These are phyloP conservation scores for Drosophila suboccidentalis DNA, from an alignment of 2,888 invertebrate species.

Conservation along the genomic window DNA sequence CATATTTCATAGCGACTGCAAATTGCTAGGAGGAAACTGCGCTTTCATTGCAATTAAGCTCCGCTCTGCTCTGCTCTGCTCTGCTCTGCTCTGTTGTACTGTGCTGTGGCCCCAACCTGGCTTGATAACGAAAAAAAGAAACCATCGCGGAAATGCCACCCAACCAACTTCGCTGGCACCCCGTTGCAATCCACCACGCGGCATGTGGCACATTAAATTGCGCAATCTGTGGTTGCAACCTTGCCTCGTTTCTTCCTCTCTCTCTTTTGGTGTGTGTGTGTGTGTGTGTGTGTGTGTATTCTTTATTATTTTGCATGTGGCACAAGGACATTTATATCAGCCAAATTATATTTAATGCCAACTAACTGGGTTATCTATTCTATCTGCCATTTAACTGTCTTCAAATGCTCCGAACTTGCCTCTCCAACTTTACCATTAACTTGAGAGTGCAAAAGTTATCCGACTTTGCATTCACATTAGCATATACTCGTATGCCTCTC, in stretches of 20 bases:
- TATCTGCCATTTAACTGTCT: conserved; percentile 6
- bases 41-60: conserved; percentile 79
- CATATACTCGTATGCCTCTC: conserved; percentile 16
- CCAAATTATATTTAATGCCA: conserved; percentile 42
- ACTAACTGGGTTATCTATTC: conserved; percentile 61
- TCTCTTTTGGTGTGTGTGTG: conserved; percentile 9
- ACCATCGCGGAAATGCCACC: conserved; percentile 18
- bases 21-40: conserved; percentile 70
- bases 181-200: neutral
- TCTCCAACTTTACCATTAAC: conserved; percentile 9
- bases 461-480: conserved; percentile 25
- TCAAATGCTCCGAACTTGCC: conserved; percentile 11
- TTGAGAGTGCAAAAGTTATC: conserved; percentile 19
- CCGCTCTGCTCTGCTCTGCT: conserved; percentile 32
- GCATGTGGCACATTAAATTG: conserved; percentile 38
- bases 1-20: conserved; percentile 67
- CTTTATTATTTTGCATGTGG: conserved; percentile 55
- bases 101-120: conserved; percentile 13
- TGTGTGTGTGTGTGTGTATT: conserved; percentile 1
- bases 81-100: conserved; percentile 10
- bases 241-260: conserved; percentile 3
- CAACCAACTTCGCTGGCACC: neutral
- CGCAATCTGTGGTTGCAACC: conserved; percentile 21
- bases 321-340: conserved; percentile 63
- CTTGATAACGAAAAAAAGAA: conserved; percentile 69